Evolutionary conservation across 2,797 vertebrate genomes (phyloP).

Genomic region (Bradypodion ventrale): DNA sequence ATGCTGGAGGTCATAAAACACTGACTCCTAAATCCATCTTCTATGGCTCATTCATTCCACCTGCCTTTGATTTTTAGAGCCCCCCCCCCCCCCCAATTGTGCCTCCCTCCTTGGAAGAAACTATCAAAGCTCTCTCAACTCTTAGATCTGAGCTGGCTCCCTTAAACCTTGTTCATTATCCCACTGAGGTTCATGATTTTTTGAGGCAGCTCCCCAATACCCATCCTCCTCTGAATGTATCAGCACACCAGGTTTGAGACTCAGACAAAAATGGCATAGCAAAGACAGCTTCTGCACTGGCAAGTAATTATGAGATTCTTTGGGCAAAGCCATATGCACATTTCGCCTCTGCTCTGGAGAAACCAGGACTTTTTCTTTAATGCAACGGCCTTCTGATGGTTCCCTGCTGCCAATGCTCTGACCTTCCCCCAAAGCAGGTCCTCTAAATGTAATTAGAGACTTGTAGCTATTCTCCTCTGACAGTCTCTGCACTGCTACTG

Average conservation of each 20-base stretch:
- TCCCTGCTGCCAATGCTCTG: too few species aligned
- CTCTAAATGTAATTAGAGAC: too few species aligned
- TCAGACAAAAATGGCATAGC: background rate
- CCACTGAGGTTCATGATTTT: background rate
- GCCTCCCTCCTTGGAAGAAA: background rate
- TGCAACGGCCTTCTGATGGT: too few species aligned
- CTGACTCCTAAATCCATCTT: background rate
- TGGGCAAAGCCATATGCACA: background rate
- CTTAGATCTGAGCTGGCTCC: background rate
- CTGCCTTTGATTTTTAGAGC: background rate
- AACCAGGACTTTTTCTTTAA: background rate
- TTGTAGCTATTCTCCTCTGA: too few species aligned
- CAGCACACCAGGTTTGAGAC: background rate
- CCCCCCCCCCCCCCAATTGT: too few species aligned
- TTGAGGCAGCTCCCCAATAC: background rate
- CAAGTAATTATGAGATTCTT: background rate
- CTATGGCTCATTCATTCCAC: background rate
- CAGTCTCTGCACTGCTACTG: too few species aligned
- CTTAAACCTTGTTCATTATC: background rate
- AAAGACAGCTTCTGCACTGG: background rate
- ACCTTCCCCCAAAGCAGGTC: too few species aligned
- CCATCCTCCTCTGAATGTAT: background rate
- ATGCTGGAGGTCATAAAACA: background rate
- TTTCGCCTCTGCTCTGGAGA: background rate
- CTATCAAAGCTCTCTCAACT: background rate